A percentile compares a stretch with the other conserved stretches of the same genome.
These are phyloP conservation scores for Galagoides demidoff DNA, from an alignment of 2,797 vertebrate species.

Conservation along the genomic window DNA sequence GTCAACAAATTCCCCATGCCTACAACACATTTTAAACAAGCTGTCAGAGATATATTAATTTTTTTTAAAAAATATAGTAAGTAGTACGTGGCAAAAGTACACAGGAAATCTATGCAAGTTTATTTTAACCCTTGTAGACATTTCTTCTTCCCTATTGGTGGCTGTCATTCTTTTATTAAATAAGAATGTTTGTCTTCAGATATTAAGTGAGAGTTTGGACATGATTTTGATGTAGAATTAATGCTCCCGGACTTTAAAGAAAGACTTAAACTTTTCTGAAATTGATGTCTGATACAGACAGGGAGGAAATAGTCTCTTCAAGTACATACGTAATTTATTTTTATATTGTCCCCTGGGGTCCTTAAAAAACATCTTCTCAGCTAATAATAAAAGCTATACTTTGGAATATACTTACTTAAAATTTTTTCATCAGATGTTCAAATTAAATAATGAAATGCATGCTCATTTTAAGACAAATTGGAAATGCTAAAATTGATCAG, in stretches of 20 bases:
- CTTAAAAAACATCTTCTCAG: neutral
- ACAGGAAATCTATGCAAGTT: conserved; percentile 53
- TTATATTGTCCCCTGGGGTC: neutral
- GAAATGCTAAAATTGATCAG: neutral
- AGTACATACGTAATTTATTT: neutral
- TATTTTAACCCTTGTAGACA: neutral
- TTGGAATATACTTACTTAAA: neutral
- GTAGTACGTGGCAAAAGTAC: neutral
- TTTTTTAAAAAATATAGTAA: conserved; percentile 69
- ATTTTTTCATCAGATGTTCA: neutral
- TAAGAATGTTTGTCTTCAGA: neutral
- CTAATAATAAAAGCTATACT: neutral
- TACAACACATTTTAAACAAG: conserved; percentile 73
- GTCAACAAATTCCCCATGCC: conserved; percentile 66
- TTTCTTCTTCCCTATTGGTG: conserved; percentile 8
- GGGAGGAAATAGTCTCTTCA: neutral
- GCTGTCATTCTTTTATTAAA: conserved; percentile 51
- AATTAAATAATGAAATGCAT: neutral
- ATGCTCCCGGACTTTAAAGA: conserved; percentile 70
- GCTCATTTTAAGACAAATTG: conserved; percentile 2
- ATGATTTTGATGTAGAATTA: conserved; percentile 57
- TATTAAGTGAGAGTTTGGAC: conserved; percentile 39
- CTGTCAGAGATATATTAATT: conserved; percentile 57
- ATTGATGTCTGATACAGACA: conserved; percentile 8
- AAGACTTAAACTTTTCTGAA: conserved; percentile 61